Conservation (phyloP, 1,140 invertebrate species). For the Gryon sp. region DNA sequence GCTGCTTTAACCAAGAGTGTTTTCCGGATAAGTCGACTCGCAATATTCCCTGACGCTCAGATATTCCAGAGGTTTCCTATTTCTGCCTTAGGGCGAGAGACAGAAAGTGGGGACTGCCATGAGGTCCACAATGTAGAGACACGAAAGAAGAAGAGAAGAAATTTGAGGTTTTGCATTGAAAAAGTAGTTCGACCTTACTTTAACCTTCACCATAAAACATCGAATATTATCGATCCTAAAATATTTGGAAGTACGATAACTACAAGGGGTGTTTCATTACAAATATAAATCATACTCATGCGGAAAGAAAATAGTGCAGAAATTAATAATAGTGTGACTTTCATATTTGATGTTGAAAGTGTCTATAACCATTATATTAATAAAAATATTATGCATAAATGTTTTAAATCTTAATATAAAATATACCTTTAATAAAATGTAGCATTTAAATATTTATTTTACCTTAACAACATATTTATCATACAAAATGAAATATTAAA, state of each 20-base stretch:
- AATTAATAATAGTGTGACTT: no score
- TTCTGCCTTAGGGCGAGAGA: slow-evolving; percentile 52
- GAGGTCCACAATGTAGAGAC: slow-evolving; percentile 23
- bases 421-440: no score
- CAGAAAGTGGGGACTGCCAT: slow-evolving; percentile 45
- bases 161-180: slow-evolving; percentile 27
- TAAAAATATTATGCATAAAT: no score
- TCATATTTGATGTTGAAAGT: no score
- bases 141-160: slow-evolving; percentile 37
- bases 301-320: no score
- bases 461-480: no score
- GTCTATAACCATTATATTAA: no score
- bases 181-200: slow-evolving; percentile 62
- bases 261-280: slow-evolving; percentile 41
- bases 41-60: slow-evolving; percentile 54
- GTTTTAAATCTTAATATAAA: no score
- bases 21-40: slow-evolving; percentile 52
- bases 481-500: no score
- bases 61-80: slow-evolving; percentile 60
- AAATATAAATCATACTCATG: no score
- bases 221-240: slow-evolving; percentile 62
- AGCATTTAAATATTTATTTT: no score
- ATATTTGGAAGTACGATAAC: slow-evolving; percentile 60
- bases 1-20: slow-evolving; percentile 51
- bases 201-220: slow-evolving; percentile 60